Evolutionary conservation across 2,113 vertebrate species (phyloP).

Genomic region (Gasterosteus nipponicus): DNA sequence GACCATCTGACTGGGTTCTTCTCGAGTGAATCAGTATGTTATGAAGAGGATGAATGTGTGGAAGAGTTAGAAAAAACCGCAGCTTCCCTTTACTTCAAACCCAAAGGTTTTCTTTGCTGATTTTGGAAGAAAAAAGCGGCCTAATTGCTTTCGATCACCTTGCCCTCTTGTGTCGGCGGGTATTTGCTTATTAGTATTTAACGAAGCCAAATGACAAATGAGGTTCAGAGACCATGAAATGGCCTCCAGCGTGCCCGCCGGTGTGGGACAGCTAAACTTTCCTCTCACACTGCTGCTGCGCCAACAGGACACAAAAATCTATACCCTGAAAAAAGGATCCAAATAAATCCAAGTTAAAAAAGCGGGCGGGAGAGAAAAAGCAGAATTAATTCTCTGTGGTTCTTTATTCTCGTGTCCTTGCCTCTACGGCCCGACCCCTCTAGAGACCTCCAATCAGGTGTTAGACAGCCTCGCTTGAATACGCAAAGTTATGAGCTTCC

Average conservation of each 20-base stretch:
- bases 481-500: slow-evolving; percentile 14
- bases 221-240: slow-evolving; percentile 78
- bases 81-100: not conserved
- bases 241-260: slow-evolving; percentile 59
- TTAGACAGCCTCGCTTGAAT: slow-evolving; percentile 5
- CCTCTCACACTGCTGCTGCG: slow-evolving; percentile 17
- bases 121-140: slow-evolving; percentile 45
- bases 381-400: not conserved
- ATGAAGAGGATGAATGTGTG: not conserved
- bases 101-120: slow-evolving; percentile 12
- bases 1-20: too few relatives aligned
- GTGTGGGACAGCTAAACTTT: slow-evolving; percentile 27
- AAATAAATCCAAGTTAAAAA: slow-evolving; percentile 45
- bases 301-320: slow-evolving; percentile 62
- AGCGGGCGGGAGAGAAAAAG: slow-evolving; percentile 11
- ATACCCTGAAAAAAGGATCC: slow-evolving; percentile 47
- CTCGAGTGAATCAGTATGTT: not conserved
- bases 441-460: slow-evolving; percentile 9
- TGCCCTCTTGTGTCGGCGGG: slow-evolving; percentile 65
- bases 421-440: not conserved
- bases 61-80: not conserved
- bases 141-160: slow-evolving; percentile 81
- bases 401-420: slow-evolving; percentile 28
- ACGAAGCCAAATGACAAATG: slow-evolving; percentile 81
- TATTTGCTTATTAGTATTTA: slow-evolving; percentile 82